phyloP scores from a whole-genome alignment of 92 coral and sea anemone species.

The Nematostella vectensis region DNA sequence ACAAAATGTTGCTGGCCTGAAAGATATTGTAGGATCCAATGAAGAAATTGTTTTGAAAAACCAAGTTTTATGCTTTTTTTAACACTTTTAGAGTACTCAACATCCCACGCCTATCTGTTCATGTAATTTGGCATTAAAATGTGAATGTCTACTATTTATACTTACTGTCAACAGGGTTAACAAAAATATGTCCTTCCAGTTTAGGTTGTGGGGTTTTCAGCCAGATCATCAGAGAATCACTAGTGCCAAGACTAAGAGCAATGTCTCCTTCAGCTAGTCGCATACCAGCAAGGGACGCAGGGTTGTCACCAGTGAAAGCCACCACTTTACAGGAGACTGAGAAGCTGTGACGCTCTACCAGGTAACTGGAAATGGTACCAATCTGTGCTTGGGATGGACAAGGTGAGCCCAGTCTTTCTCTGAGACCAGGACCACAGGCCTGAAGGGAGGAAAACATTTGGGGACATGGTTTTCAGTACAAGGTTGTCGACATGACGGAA shows the following conservation, averaged over 20 bases:
- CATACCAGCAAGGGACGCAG: constrained; percentile 98
- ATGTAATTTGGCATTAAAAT: too few species aligned
- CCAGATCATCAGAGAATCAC: constrained; percentile 93
- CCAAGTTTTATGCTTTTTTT: too few species aligned
- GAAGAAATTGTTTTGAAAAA: not conserved
- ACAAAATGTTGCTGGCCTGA: not conserved
- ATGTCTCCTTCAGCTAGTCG: constrained; percentile 70
- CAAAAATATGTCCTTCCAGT: constrained; percentile 93
- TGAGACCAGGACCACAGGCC: constrained; percentile 86
- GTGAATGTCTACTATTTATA: too few species aligned
- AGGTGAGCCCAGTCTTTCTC: constrained; percentile 72
- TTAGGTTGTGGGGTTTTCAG: constrained; percentile 73
- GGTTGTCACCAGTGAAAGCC: constrained; percentile 97
- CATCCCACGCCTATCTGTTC: too few species aligned
- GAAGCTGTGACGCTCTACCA: constrained; percentile 69
- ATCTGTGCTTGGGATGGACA: constrained; percentile 54
- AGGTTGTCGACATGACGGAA: not conserved
- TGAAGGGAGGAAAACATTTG: constrained; percentile 12
- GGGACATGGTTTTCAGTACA: too few species aligned
- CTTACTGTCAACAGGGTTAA: constrained; percentile 88
- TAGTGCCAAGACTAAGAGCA: constrained; percentile 88
- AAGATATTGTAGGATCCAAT: not conserved
- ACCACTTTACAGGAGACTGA: constrained; percentile 75
- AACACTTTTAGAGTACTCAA: too few species aligned
- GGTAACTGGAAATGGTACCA: constrained; percentile 73